These are phyloP conservation scores for Melanotaenia nigrans DNA, from an alignment of 2,797 vertebrate genomes.

Conservation along the genomic window DNA sequence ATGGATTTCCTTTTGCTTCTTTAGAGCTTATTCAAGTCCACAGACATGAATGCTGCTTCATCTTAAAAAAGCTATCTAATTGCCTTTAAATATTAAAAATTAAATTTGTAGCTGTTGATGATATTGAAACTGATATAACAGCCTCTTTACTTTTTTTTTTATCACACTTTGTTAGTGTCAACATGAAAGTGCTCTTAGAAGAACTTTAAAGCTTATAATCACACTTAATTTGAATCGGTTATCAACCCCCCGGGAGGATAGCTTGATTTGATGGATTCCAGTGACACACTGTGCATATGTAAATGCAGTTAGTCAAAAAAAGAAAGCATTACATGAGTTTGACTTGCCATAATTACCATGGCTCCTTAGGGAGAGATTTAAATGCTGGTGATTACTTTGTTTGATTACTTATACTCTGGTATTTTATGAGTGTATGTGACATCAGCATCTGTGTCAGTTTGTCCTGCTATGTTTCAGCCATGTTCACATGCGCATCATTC, in stretches of 20 bases:
- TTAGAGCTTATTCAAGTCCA: conserved; percentile 29
- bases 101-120: conserved; percentile 61
- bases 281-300: conserved; percentile 64
- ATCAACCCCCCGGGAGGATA: conserved; percentile 72
- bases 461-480: conserved; percentile 15
- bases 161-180: conserved; percentile 68
- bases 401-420: conserved; percentile 66
- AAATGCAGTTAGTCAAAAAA: conserved; percentile 68
- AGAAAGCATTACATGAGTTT: conserved; percentile 71
- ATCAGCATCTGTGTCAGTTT: conserved; percentile 24
- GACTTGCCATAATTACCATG: conserved; percentile 75
- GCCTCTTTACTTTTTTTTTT: conserved; percentile 43
- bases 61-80: conserved; percentile 48
- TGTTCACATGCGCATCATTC: not conserved
- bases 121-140: conserved; percentile 61
- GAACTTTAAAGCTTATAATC: conserved; percentile 75
- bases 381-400: conserved; percentile 76
- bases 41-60: conserved; percentile 46
- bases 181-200: conserved; percentile 62
- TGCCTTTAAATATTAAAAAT: conserved; percentile 55
- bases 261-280: conserved; percentile 74
- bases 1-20: not conserved
- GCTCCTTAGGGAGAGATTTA: conserved; percentile 73
- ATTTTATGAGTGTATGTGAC: conserved; percentile 18
- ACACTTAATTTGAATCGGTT: conserved; percentile 70